Evolutionary conservation across 2,113 vertebrate species (phyloP), one percentile per base, ranked within the genome.

Genomic region (Gallinago undulata): DNA sequence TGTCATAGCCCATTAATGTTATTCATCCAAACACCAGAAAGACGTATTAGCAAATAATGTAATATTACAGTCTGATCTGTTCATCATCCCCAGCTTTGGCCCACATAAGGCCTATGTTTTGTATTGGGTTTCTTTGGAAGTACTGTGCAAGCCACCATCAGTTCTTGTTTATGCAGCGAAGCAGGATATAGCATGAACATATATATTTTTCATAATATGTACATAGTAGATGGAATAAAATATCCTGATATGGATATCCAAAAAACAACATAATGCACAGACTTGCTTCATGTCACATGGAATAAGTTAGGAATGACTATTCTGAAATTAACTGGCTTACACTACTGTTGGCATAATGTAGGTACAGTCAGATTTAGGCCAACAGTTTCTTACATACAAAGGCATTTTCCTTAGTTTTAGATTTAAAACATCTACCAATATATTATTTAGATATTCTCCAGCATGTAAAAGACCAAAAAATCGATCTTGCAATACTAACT

Each of bases 261-360:
- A 31, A 56, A 56, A 51, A 53, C 0, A 23, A 28, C 15, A 6
- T 8, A 47, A 74, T 33, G 41, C 1, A 3, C 0, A 0, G 45
- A 37, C 24, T 81, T 51, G 25, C 25, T 90, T 93, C 2, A 1
- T 84, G 87, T 94, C 45, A 21, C 2, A 3, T 69, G 59, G 55
- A 77, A 75, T 83, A 51, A 83, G 66, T 91, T 55, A 43, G 25
- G n/a, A 86, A 47, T 80, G 19, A 63, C 50, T 91, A 10, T 83
- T 87, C 70, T 37, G 24, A 83, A 91, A 80, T 87, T 60, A 76
- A 69, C 30, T 70, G 72, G 30, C 28, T 83, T 37, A 33, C 9
- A 51, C 7, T 7, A 8, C 37, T 63, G 23, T 70, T 77, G 82
- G 63, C 19, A 24, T 51, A 60, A 70, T 33, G 8, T 63, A 88